Evolutionary conservation across 2,888 invertebrate genomes (phyloP), one percentile per base, ranked within the genome.

Genomic region (Parapristionchus giblindavisi): DNA sequence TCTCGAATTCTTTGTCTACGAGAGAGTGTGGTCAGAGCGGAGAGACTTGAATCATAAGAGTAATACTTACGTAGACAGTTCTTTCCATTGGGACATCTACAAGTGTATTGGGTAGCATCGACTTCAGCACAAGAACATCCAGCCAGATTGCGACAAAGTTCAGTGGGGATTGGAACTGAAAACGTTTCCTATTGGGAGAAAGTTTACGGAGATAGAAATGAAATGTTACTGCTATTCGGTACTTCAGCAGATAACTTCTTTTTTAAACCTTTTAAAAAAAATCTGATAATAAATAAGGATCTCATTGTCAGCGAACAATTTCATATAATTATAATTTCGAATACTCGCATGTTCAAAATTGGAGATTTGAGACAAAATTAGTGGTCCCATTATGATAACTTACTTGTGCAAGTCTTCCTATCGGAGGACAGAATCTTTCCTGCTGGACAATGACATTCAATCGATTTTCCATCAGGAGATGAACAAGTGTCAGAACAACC

Each of bases 401-500:
- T 48, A 85, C 85, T 87, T 56, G 83, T 85, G 75, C 87, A 87
- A 34, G 83, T 85, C 77, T 85, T 84, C 74, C 79, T 76, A 77
- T 85, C 84, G 1, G 75, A 75, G 63, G 87, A 85, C 27, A 87
- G 77, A 3, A 83, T 83, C 82, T 85, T 81, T 76, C 87, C 87
- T 34, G 82, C 75, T 21, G 87, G 87, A 71, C 87, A 87, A 73
- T 82, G 81, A 78, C 87, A 87, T 65, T 87, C 87, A 40, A 86
- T 80, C 27, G 81, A 81, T 40, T 78, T 77, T 54, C 87, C 83
- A 70, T 85, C 83, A 58, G 73, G 61, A 34, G 79, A 80, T 38
- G 85, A 73, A 77, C 87, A 87, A 17, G 85, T 77, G 61, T 87
- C 86, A 32, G 83, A 83, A 76, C 87, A 87, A 24, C 86, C 87